These are phyloP conservation scores for Diorhabda elongata DNA, from an alignment of 1,140 invertebrate species.

Conservation along the genomic window DNA sequence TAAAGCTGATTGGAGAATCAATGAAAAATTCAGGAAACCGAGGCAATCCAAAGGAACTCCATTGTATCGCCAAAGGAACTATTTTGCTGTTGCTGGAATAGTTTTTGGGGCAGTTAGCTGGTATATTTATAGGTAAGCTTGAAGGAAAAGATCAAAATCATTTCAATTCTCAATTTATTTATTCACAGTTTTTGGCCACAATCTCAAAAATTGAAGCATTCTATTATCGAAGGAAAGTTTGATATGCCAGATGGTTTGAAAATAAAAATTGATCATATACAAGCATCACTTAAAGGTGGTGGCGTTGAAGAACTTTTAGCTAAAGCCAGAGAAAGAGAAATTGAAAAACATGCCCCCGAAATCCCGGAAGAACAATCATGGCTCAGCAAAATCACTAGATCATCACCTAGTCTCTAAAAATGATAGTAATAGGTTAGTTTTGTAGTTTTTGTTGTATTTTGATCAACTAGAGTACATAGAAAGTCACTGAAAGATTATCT, in stretches of 20 bases:
- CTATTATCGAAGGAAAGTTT: conserved; percentile 24
- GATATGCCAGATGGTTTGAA: conserved; percentile 21
- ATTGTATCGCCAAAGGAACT: conserved; percentile 47
- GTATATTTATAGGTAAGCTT: conserved; percentile 38
- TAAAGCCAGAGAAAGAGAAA: conserved; percentile 25
- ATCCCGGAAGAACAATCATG: conserved; percentile 27
- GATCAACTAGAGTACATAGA: too few species aligned
- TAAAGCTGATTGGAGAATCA: conserved; percentile 41
- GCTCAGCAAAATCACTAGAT: conserved; percentile 32
- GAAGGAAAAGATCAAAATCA: neutral
- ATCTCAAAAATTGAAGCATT: conserved; percentile 27
- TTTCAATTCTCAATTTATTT: neutral
- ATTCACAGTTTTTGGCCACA: conserved; percentile 27
- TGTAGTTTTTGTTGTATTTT: conserved; percentile 22
- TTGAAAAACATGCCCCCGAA: conserved; percentile 31
- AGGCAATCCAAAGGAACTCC: conserved; percentile 53
- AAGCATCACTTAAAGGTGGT: neutral
- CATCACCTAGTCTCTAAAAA: conserved; percentile 29
- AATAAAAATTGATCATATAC: conserved; percentile 17
- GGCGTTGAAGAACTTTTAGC: conserved; percentile 17
- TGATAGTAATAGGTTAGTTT: neutral
- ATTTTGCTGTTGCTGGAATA: conserved; percentile 39
- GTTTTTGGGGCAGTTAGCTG: conserved; percentile 37
- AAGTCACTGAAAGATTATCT: too few species aligned
- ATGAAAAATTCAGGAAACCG: conserved; percentile 48